A percentile compares a stretch with the other conserved stretches of the same genome.
These are phyloP conservation scores for Aphelenchoides besseyi DNA, from an alignment of 1,140 invertebrate species.

Conservation along the genomic window DNA sequence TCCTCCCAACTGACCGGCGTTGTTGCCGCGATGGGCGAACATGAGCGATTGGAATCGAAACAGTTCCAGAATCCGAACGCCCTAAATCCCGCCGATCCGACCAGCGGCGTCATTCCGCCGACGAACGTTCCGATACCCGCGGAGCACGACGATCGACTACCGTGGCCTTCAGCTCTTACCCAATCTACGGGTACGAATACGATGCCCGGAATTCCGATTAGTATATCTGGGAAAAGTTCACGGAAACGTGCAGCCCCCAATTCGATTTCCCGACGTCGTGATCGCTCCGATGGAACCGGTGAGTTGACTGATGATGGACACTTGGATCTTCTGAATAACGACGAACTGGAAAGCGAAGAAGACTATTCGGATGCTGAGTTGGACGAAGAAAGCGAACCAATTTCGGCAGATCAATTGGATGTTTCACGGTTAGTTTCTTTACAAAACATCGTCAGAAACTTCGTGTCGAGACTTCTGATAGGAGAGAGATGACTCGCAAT, in stretches of 20 bases:
- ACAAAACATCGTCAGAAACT: no score
- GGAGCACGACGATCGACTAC: not conserved
- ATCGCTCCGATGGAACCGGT: not conserved
- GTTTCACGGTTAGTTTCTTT: not conserved
- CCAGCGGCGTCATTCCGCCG: not conserved
- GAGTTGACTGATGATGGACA: not conserved
- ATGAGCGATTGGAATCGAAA: not conserved
- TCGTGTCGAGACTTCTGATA: no score
- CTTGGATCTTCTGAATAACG: not conserved
- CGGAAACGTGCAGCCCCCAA: not conserved
- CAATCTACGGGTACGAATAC: not conserved
- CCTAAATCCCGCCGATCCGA: not conserved
- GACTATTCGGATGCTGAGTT: not conserved
- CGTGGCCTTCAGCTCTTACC: not conserved
- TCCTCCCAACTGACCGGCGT: slow-evolving; percentile 4
- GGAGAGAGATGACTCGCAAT: no score
- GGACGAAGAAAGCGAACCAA: not conserved
- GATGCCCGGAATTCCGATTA: not conserved
- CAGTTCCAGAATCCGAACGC: not conserved
- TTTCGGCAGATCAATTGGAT: not conserved
- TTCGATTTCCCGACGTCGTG: not conserved
- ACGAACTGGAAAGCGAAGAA: not conserved
- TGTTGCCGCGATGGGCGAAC: not conserved
- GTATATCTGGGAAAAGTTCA: not conserved
- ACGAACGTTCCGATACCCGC: not conserved